Percentiles rank a stretch among this genome's conserved stretches.
Conservation (phyloP, 2,888 invertebrate species). For the Pyrgus malvae region DNA sequence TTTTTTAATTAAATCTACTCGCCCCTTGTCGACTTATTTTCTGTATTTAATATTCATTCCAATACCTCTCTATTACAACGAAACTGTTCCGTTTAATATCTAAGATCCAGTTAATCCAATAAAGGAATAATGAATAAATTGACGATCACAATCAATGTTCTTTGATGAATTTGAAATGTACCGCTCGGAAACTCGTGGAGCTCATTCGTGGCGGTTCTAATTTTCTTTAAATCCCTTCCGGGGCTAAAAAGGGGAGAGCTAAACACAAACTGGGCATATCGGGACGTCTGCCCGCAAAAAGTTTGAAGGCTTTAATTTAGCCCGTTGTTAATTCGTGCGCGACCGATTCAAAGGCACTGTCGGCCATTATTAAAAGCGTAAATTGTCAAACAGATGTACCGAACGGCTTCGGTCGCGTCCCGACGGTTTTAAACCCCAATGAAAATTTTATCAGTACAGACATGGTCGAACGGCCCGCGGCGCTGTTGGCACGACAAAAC, state of each 20-base stretch:
- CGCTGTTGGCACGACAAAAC: constrained; percentile 24
- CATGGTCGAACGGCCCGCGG: constrained; percentile 22
- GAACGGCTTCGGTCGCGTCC: constrained; percentile 66
- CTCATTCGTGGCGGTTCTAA: constrained; percentile 52
- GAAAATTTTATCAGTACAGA: constrained; percentile 44
- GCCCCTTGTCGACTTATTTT: no score
- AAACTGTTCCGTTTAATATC: not conserved
- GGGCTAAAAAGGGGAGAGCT: constrained; percentile 50
- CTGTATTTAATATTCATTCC: no score
- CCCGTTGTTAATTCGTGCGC: constrained; percentile 73
- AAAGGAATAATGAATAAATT: not conserved
- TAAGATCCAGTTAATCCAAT: no score
- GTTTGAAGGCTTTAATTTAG: constrained; percentile 76
- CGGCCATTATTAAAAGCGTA: constrained; percentile 80
- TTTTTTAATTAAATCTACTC: no score
- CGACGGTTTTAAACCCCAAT: constrained; percentile 67
- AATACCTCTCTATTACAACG: not conserved
- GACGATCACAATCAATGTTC: constrained; percentile 6
- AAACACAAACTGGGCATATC: constrained; percentile 47
- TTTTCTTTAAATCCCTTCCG: constrained; percentile 50
- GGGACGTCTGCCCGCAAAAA: constrained; percentile 59
- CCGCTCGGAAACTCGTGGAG: constrained; percentile 33
- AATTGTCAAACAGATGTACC: constrained; percentile 79
- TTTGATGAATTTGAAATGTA: constrained; percentile 16
- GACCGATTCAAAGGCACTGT: constrained; percentile 73